Base-by-base conservation (phyloP, 1,140 invertebrate species). In the Dreissena polymorpha region DNA sequence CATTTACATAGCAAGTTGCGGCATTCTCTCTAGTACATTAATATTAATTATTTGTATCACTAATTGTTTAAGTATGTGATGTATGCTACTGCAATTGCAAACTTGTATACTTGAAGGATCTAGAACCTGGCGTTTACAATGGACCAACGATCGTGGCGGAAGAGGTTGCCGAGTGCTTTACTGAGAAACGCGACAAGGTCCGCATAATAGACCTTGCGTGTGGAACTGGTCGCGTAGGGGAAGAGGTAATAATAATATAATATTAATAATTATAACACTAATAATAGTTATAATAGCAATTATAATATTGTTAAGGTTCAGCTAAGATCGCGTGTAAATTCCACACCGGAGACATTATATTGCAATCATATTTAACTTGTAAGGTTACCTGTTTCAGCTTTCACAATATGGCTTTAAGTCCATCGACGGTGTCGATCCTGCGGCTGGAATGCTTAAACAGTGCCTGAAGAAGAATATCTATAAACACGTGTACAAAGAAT, bases 391-490 rank as follows among this genome's bases (percentile, higher is more conserved):
- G 39, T 67, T 85, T 39, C 65, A 90, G 87, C 71, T 91, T 27
- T n/a, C 64, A n/a, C 76, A 86, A 53, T 64, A 84, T 57, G 91
- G 90, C 16, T 92, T 91, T 79, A 83, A 60, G 10, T 72, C 83
- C 51, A 78, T 92, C 16, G 89, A 92, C 71, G 91, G 89, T 0
- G 76, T 92, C 10, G 91, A 93, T 21, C 91, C 91, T 2, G 88
- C 90, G 18, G 63, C 84, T 12, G 88, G 89, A 64, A 92, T 93
- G 92, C 76, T 93, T 14, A 82, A 88, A 60, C 77, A 88, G n/a
- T 86, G 92, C 14, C 83, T 81, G 29, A 86, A 87, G 39, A 90
- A 90, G 64, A 83, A 86, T 10, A 63, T 92, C 25, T 93, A 93
- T 83, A 72, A 81, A 51, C 85, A 89, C 12, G 83, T 84, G 3